These are phyloP conservation scores for Ceriagrion tenellum DNA, from an alignment of 2,888 invertebrate genomes.

Conservation along the genomic window DNA sequence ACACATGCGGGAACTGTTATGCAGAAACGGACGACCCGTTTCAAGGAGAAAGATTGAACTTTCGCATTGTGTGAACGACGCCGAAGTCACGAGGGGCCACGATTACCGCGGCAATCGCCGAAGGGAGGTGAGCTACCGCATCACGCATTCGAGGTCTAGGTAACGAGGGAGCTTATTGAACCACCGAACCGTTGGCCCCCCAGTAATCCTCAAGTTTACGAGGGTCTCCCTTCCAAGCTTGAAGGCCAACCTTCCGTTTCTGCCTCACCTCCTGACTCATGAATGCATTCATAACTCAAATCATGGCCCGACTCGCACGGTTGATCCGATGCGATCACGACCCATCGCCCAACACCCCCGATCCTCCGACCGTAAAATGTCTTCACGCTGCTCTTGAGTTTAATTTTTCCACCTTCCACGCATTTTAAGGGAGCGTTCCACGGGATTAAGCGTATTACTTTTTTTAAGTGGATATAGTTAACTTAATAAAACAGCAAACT, in stretches of 20 bases:
- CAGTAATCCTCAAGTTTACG: background rate
- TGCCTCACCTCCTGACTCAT: background rate
- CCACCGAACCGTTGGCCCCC: background rate
- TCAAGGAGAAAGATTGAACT: too few species aligned
- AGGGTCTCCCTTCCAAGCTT: background rate
- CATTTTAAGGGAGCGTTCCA: background rate
- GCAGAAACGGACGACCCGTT: too few species aligned
- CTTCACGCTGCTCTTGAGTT: background rate
- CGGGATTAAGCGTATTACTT: background rate
- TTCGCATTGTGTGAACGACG: background rate
- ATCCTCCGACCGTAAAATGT: conserved; percentile 17
- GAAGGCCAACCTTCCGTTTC: background rate
- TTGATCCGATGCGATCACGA: background rate
- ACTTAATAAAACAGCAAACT: background rate
- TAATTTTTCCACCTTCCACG: background rate
- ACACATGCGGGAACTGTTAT: too few species aligned
- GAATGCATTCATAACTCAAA: conserved; percentile 26
- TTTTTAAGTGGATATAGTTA: background rate
- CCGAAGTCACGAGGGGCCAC: background rate
- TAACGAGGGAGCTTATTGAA: background rate
- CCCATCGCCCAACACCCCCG: too few species aligned
- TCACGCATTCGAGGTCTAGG: background rate
- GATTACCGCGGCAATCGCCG: background rate
- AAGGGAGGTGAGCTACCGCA: background rate
- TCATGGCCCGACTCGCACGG: background rate